These are phyloP conservation scores for Nixonia krombeini DNA, from an alignment of 1,140 invertebrate genomes.

Conservation along the genomic window DNA sequence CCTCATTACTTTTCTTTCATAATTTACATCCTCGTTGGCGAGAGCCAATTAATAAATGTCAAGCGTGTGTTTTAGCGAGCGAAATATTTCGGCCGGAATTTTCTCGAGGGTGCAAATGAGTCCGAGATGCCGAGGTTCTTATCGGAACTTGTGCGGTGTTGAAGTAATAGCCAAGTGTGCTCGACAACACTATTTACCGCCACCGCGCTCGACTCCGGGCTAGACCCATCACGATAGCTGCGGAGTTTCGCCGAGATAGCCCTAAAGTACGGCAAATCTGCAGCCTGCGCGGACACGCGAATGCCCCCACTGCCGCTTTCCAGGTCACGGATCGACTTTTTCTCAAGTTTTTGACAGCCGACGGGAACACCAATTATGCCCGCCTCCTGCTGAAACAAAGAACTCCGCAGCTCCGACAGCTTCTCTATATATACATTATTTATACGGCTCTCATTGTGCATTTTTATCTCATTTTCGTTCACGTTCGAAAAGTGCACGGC, in stretches of 20 bases:
- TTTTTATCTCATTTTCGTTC: background rate
- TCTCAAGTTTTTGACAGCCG: background rate
- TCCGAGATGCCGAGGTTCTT: slow-evolving; percentile 1
- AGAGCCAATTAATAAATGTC: slow-evolving; percentile 46
- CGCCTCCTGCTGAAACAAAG: background rate
- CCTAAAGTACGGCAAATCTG: slow-evolving; percentile 4
- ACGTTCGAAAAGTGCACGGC: too few relatives aligned
- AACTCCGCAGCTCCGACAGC: background rate
- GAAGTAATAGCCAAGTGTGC: slow-evolving; percentile 20
- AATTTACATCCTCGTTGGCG: too few relatives aligned
- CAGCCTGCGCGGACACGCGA: slow-evolving; percentile 3
- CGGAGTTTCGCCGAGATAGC: slow-evolving; percentile 14
- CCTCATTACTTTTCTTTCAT: too few relatives aligned
- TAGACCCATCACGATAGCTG: slow-evolving; percentile 15
- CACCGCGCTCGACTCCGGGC: background rate
- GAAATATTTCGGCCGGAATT: slow-evolving; percentile 41
- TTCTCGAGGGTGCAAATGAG: slow-evolving; percentile 30
- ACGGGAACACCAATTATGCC: background rate
- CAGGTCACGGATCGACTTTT: background rate
- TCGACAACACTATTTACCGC: slow-evolving; percentile 28
- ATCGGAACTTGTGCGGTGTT: slow-evolving; percentile 9
- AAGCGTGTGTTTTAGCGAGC: slow-evolving; percentile 18
- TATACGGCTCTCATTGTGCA: background rate
- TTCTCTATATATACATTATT: background rate
- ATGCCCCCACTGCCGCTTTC: background rate